A percentile compares a stretch with the other conserved stretches of the same genome.
Evolutionary conservation across 1,140 invertebrate species (phyloP).

Genomic region (Bombus impatiens): DNA sequence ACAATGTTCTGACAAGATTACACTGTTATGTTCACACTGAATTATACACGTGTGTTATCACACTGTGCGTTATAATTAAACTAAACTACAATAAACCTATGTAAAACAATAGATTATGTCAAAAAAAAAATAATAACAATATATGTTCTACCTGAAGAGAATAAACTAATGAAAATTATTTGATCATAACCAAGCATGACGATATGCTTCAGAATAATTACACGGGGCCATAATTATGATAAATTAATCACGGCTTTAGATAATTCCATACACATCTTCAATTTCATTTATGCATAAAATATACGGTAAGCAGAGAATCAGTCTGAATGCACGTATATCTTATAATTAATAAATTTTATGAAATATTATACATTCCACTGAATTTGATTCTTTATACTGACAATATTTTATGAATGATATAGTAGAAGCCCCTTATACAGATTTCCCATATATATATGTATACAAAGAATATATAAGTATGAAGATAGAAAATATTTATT

Average conservation of each 20-base stretch:
- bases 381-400: too few relatives aligned
- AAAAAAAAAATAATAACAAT: background rate
- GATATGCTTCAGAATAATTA: background rate
- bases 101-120: background rate
- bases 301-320: too few relatives aligned
- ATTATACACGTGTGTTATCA: background rate
- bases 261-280: background rate
- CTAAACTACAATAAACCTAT: too few relatives aligned
- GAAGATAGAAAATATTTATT: too few relatives aligned
- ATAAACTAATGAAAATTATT: background rate
- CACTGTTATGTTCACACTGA: slow-evolving; percentile 1
- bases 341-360: too few relatives aligned
- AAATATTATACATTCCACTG: too few relatives aligned
- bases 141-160: background rate
- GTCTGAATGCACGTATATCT: too few relatives aligned
- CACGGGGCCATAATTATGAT: too few relatives aligned
- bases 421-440: too few relatives aligned
- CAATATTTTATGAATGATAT: too few relatives aligned
- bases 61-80: background rate
- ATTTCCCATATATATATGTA: too few relatives aligned
- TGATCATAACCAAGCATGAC: background rate
- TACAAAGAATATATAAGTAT: too few relatives aligned
- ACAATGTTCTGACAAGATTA: slow-evolving; percentile 1
- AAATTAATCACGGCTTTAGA: background rate
- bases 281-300: background rate